Base-by-base conservation (phyloP, 2,113 vertebrate genomes). In the Hemicordylus capensis region DNA sequence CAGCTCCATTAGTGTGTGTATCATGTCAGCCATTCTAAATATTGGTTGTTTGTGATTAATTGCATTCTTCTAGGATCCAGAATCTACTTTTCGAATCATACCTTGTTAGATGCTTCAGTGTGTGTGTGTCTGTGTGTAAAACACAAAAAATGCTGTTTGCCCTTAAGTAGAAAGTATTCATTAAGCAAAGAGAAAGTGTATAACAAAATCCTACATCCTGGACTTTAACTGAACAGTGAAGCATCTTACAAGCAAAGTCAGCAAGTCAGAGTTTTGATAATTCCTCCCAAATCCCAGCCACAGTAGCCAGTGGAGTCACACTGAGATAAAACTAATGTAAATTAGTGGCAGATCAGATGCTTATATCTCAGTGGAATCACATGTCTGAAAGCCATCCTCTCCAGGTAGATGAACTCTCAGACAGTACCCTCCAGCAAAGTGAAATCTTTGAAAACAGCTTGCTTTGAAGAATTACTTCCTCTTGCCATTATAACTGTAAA, bases 401-500 rank as follows among this genome's bases (percentile, higher is more conserved):
- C 87, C 80, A 75, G 88, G 89, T 58, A 81, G 42, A 1, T 1
- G 1, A 22, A 76, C 19, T 54, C 83, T 89, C 79, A 82, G 85
- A 1, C 28, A 82, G 81, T 69, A 83, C 85, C 88, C 80, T 91
- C 80, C 46, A 85, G 89, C 78, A 58, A 88, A 66, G 14, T 46
- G 51, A 85, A 88, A 67, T 85, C 81, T 93, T 85, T 85, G 84
- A 83, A 89, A 90, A 87, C 83, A 80, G 44, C 83, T 85, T 84
- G 51, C 87, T 86, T 89, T 90, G 85, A 95, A 92, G 88, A 89
- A 15, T 9, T 72, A 26, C 80, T 93, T 87, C 74, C 61, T 81
- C 44, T 58, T 8, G 10, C 81, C 37, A 26, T 72, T 81, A 44
- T 75, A 81, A 67, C 4, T 26, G 31, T 58, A 87, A 80, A 89